Conservation (phyloP, 2,888 invertebrate genomes). For the Trissoscelio sp. region DNA sequence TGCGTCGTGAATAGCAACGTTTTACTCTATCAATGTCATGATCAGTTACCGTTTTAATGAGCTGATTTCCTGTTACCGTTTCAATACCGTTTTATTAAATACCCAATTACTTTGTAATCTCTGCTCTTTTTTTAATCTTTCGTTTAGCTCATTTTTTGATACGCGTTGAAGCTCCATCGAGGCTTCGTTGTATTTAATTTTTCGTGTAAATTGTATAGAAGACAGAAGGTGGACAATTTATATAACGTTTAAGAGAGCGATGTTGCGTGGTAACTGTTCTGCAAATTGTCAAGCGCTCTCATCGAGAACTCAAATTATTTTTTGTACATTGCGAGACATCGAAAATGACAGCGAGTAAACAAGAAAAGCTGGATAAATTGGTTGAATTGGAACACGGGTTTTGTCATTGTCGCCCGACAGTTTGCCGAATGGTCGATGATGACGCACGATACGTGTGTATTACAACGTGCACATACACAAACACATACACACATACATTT, state of each 20-base stretch:
- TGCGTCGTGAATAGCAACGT: slow-evolving; percentile 23
- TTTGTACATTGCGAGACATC: slow-evolving; percentile 73
- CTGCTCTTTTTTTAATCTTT: not conserved
- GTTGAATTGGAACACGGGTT: slow-evolving; percentile 68
- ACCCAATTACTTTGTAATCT: slow-evolving; percentile 8
- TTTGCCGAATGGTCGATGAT: slow-evolving; percentile 77
- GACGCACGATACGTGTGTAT: slow-evolving; percentile 65
- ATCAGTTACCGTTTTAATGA: slow-evolving; percentile 10
- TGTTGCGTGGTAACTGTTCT: slow-evolving; percentile 72
- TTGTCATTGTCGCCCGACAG: slow-evolving; percentile 74
- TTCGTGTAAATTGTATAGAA: slow-evolving; percentile 61
- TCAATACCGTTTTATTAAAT: not conserved
- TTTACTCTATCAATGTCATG: slow-evolving; percentile 33
- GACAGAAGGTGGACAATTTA: slow-evolving; percentile 26
- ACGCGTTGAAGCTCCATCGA: not conserved
- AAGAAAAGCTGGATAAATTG: slow-evolving; percentile 62
- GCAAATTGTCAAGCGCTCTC: slow-evolving; percentile 76
- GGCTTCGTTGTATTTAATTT: slow-evolving; percentile 33
- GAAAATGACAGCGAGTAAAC: slow-evolving; percentile 26
- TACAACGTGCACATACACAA: slow-evolving; percentile 71
- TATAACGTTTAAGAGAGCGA: slow-evolving; percentile 27
- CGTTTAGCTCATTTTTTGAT: slow-evolving; percentile 21
- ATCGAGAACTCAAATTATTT: slow-evolving; percentile 73
- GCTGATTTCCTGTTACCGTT: slow-evolving; percentile 1
- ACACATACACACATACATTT: too few relatives aligned